Evolutionary conservation across 2,888 invertebrate species (phyloP), one percentile per base, ranked within the genome.

Genomic region (Melinopterus prodromus): DNA sequence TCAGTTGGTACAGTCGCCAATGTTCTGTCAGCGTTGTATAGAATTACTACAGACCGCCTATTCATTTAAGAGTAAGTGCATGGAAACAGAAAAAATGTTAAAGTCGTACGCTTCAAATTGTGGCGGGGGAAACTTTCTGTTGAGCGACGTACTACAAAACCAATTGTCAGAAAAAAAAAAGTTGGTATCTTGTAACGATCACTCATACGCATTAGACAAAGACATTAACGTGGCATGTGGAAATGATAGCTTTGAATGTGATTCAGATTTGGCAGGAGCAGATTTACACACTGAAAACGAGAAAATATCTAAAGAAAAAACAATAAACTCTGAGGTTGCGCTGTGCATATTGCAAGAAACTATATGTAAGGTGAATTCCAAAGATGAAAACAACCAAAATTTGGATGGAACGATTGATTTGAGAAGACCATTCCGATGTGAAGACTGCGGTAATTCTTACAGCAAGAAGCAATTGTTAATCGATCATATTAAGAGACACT

Each of bases 21-120:
- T 74, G n/a, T n/a, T 74, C 15, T 74, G 74, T n/a, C 15, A 15
- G 35, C 35, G 37, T 74, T 74, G 74, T 35, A 12, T 35, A 2
- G 74, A 74, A 36, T 74, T 74, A 74, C 74, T 74, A 36, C 74
- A 37, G 14, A 35, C 74, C 6, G 6, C 74, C 9, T 74, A 74
- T 74, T 74, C 37, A 36, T 74, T 74, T 36, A 74, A 74, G 15
- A 36, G 36, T 7, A 74, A 5, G n/a, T 74, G 74, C 26, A n/a
- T 74, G 12, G 74, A 74, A 36, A 74, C 74, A 7, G 74, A 74
- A 7, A 35, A 37, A 12, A 12, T 74, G 35, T 36, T 74, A 35
- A 74, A 74, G 37, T 12, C 36, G 35, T 74, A 74, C 74, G 37
- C 37, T 36, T 35, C 35, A 74, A 36, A n/a, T n/a, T 35, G n/a